phyloP scores from a whole-genome alignment of 2,797 vertebrate species.

The Myotis planiceps region DNA sequence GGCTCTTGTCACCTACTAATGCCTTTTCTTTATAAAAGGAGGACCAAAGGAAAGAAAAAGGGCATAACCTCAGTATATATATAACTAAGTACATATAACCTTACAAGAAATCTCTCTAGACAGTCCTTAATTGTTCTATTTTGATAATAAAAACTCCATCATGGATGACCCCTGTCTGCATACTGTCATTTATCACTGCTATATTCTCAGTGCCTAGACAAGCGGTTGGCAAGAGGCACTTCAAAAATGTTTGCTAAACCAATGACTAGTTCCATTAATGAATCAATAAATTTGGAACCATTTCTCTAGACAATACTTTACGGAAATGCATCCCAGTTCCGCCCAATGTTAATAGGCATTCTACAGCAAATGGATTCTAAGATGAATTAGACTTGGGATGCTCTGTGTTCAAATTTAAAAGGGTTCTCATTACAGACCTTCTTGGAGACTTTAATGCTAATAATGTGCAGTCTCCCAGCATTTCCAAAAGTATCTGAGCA shows the following conservation, averaged over 20 bases:
- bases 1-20: conserved; percentile 12
- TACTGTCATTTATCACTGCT: not conserved
- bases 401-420: conserved; percentile 14
- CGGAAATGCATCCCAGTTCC: conserved; percentile 7
- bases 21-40: conserved; percentile 23
- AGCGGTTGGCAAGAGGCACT: not conserved
- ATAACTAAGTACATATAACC: not conserved
- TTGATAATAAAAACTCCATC: not conserved
- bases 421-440: not conserved
- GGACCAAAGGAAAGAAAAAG: not conserved
- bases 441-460: conserved; percentile 4
- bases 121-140: not conserved
- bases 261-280: not conserved
- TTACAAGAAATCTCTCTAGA: not conserved
- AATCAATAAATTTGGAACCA: not conserved
- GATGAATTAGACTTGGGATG: not conserved
- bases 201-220: not conserved
- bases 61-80: not conserved
- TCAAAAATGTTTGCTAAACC: conserved; percentile 27
- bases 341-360: not conserved
- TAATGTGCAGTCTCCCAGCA: not conserved
- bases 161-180: not conserved
- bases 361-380: conserved; percentile 3
- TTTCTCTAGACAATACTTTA: conserved; percentile 13
- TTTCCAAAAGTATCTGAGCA: not conserved